Evolutionary conservation across 2,888 invertebrate species (phyloP), one percentile per base, ranked within the genome.

Genomic region (Tachystola acroxantha): DNA sequence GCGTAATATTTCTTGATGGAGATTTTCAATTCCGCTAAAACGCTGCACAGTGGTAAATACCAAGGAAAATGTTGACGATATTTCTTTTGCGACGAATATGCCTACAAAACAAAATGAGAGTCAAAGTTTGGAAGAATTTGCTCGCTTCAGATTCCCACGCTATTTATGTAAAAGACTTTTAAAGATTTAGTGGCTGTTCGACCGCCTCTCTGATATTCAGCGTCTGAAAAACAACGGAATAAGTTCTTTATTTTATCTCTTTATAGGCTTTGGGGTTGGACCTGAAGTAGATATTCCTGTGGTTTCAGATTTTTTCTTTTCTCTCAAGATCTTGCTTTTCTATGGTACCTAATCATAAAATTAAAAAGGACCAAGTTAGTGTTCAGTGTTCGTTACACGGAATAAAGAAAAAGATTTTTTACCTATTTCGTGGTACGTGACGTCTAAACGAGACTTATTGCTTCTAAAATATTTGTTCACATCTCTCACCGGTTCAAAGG

Each of bases 11-110:
- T 34, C 14, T 10, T 26, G 26, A 43, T 39, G 43, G 42, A 49
- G 52, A 45, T 50, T 47, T 49, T 48, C 40, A 44, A 53, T 53
- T 48, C 40, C 34, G 34, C 39, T 47, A 40, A 57, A 56, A 51
- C 45, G 40, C 29, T 38, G 32, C 34, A 14, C 24, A 19, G 27
- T 42, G 34, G 30, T 44, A 42, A 43, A 36, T 28, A 38, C 16
- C 14, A 7, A 10, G 20, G 11, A 25, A 42, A 50, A 45, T 33
- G 37, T 16, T 37, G 11, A 25, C 42, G 48, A 45, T 33, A 36
- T 16, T 37, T 45, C 30, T 30, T 30, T 30, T 30, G 10, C 16
- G 19, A 30, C 19, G 30, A 30, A 14, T 28, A 11, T 7, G 16
- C 10, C 16, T 11, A 16, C 13, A 16, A 30, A 19, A 16, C 13